These are phyloP conservation scores for Mallotus villosus DNA, from an alignment of 2,797 vertebrate genomes.

Conservation along the genomic window DNA sequence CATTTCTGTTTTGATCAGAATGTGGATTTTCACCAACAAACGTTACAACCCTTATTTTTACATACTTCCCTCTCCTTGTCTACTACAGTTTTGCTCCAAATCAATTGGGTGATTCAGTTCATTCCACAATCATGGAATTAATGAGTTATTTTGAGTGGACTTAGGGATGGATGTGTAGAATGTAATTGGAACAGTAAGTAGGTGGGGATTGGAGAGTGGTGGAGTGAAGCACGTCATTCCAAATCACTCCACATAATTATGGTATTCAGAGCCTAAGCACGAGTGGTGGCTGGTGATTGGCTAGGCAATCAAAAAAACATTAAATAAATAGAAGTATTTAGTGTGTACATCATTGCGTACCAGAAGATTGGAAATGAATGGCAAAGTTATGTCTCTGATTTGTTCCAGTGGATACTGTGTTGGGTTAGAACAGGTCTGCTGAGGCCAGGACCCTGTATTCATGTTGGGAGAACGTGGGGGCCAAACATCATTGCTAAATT, in stretches of 20 bases:
- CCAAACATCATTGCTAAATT: no score
- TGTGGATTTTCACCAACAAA: not conserved
- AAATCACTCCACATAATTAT: not conserved
- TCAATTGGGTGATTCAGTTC: not conserved
- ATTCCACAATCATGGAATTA: constrained; percentile 8
- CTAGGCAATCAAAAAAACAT: not conserved
- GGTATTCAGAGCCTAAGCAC: not conserved
- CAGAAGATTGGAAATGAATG: no score
- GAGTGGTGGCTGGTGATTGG: not conserved
- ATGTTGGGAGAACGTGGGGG: no score
- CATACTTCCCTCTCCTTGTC: not conserved
- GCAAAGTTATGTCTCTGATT: no score
- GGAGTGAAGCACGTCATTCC: not conserved
- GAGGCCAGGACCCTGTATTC: no score
- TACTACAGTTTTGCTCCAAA: not conserved
- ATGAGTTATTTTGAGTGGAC: constrained; percentile 7
- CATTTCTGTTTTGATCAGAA: no score
- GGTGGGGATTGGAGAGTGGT: not conserved
- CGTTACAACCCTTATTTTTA: not conserved
- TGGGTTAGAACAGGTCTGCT: no score
- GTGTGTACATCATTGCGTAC: no score
- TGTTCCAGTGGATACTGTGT: no score
- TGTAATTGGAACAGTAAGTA: not conserved
- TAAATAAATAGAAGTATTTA: not conserved
- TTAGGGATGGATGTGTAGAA: not conserved